Evolutionary conservation across 2,113 vertebrate species (phyloP).

Genomic region (Rhineura floridana): DNA sequence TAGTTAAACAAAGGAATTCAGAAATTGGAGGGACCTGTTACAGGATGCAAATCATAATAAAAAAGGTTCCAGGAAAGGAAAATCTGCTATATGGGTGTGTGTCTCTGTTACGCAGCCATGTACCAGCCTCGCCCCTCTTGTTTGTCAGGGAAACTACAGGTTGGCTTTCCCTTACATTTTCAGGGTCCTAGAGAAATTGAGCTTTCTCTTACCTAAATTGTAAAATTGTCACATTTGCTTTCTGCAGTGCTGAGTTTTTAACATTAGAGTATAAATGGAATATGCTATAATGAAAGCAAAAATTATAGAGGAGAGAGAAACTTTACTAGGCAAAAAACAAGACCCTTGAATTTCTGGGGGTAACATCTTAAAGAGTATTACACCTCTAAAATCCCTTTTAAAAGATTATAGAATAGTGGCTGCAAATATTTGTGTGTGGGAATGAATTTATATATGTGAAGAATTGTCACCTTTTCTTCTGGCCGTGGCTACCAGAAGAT

Average conservation of each 20-base stretch:
- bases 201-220: slow-evolving; percentile 5
- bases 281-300: background rate
- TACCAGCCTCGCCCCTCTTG: slow-evolving; percentile 74
- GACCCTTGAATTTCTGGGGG: background rate
- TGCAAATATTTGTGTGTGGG: slow-evolving; percentile 46
- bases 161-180: slow-evolving; percentile 22
- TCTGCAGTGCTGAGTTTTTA: background rate
- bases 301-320: background rate
- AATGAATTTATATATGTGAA: slow-evolving; percentile 79
- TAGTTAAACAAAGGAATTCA: slow-evolving; percentile 12
- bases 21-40: background rate
- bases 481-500: slow-evolving; percentile 88
- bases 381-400: slow-evolving; percentile 36
- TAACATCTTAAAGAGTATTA: slow-evolving; percentile 5
- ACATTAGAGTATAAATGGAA: background rate
- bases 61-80: slow-evolving; percentile 24
- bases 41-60: background rate
- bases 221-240: background rate
- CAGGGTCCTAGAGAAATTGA: slow-evolving; percentile 58
- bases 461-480: slow-evolving; percentile 85
- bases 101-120: slow-evolving; percentile 55
- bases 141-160: slow-evolving; percentile 43
- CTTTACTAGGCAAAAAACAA: slow-evolving; percentile 28
- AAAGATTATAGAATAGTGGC: slow-evolving; percentile 30
- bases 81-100: slow-evolving; percentile 26